Evolutionary conservation across 1,140 invertebrate species (phyloP).

Genomic region (Helicoverpa armigera): DNA sequence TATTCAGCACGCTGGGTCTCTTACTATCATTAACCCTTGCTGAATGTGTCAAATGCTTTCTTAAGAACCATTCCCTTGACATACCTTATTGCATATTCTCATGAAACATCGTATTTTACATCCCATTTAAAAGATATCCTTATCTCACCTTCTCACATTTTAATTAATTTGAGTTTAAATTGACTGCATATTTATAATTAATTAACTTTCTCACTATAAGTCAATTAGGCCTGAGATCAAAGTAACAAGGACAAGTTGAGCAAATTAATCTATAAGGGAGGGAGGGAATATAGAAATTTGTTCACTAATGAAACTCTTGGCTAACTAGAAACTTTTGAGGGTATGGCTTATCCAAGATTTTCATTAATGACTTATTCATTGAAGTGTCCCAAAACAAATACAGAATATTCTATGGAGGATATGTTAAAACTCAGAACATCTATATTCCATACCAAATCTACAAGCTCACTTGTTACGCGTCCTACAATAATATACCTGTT

Average conservation of each 20-base stretch:
- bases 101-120: constrained; percentile 9
- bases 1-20: constrained; percentile 9
- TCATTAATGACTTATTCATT: background rate
- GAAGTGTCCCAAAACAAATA: constrained; percentile 22
- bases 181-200: constrained; percentile 37
- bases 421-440: constrained; percentile 49
- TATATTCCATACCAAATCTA: constrained; percentile 67
- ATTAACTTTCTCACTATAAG: constrained; percentile 40
- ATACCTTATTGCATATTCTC: constrained; percentile 4
- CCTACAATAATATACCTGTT: constrained; percentile 65
- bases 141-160: constrained; percentile 13
- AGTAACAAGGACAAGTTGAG: constrained; percentile 29
- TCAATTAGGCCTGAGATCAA: constrained; percentile 42
- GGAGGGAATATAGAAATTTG: background rate
- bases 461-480: constrained; percentile 68
- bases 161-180: constrained; percentile 37
- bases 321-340: background rate
- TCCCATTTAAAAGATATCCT: constrained; percentile 3
- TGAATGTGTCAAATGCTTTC: constrained; percentile 6
- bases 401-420: constrained; percentile 39
- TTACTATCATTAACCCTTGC: background rate
- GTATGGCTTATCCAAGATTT: background rate
- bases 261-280: constrained; percentile 22
- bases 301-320: background rate
- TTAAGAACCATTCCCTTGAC: background rate